Conservation (phyloP, 2,797 vertebrate species). For the Micromesistius poutassou region DNA sequence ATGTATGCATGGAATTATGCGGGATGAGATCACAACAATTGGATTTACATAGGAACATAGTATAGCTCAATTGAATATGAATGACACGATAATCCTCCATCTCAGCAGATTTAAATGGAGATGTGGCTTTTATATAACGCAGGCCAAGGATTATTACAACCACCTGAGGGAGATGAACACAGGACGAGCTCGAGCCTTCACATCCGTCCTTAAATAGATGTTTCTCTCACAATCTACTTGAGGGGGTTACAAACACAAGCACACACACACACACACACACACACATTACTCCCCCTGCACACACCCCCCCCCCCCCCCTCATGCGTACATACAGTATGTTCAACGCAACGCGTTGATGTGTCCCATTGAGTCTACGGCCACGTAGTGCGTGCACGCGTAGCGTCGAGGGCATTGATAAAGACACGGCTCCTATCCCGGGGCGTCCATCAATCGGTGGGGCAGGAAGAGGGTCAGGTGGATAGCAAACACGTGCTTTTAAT, state of each 20-base stretch:
- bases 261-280: too few relatives aligned
- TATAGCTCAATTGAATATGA: neutral
- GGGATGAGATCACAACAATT: neutral
- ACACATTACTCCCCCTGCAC: neutral
- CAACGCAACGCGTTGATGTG: slow-evolving; percentile 49
- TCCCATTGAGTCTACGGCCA: slow-evolving; percentile 39
- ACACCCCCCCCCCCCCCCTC: neutral
- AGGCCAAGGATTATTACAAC: neutral
- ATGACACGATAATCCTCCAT: neutral
- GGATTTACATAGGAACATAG: neutral
- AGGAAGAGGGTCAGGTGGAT: neutral
- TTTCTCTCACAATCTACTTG: neutral
- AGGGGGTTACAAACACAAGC: neutral
- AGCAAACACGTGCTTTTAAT: neutral
- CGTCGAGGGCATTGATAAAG: neutral
- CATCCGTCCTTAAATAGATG: neutral
- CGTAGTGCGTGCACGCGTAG: slow-evolving; percentile 45
- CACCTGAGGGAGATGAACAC: neutral
- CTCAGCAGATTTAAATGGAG: neutral
- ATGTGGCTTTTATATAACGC: neutral
- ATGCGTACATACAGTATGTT: slow-evolving; percentile 52
- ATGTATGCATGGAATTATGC: neutral
- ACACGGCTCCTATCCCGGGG: neutral
- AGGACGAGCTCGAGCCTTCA: neutral
- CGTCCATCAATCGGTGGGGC: neutral